phyloP scores from a whole-genome alignment of 30 jellyfish, hydroid and myxozoan genomes.

The Aurelia sp. region DNA sequence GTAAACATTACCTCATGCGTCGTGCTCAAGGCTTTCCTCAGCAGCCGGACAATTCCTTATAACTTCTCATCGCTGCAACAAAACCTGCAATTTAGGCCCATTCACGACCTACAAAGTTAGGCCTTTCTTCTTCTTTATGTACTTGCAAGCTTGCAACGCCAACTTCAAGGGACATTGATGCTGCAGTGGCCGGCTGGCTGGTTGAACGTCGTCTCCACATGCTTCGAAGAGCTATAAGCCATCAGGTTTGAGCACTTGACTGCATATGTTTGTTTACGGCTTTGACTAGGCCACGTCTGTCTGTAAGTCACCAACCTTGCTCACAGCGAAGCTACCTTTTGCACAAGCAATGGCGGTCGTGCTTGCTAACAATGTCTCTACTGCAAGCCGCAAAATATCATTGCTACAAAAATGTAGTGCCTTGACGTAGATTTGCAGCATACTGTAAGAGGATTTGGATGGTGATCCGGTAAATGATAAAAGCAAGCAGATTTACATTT shows the following conservation, averaged over 20 bases:
- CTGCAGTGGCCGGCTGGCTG: conserved; percentile 51
- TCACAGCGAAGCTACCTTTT: not conserved
- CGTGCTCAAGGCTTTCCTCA: conserved; percentile 62
- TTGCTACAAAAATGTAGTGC: not conserved
- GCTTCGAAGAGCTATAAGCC: conserved; percentile 65
- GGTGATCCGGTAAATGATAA: no score
- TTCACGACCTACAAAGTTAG: conserved; percentile 6
- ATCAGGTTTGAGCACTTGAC: conserved; percentile 57
- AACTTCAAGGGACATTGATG: conserved; percentile 26
- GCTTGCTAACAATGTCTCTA: conserved; percentile 15
- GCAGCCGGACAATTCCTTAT: conserved; percentile 12
- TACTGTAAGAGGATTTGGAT: not conserved
- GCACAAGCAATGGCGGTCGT: conserved; percentile 21
- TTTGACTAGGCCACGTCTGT: conserved; percentile 46
- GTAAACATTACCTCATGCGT: conserved; percentile 86
- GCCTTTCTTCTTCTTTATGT: not conserved
- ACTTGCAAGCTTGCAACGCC: conserved; percentile 14
- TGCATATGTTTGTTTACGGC: conserved; percentile 44
- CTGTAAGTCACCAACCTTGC: conserved; percentile 12
- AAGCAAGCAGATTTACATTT: no score
- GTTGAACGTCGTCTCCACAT: conserved; percentile 61
- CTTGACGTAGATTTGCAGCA: not conserved
- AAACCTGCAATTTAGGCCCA: conserved; percentile 17
- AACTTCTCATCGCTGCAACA: conserved; percentile 34
- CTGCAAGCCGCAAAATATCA: conserved; percentile 26